These are phyloP conservation scores for Diabrotica virgifera DNA, from an alignment of 1,140 invertebrate species.

Conservation along the genomic window DNA sequence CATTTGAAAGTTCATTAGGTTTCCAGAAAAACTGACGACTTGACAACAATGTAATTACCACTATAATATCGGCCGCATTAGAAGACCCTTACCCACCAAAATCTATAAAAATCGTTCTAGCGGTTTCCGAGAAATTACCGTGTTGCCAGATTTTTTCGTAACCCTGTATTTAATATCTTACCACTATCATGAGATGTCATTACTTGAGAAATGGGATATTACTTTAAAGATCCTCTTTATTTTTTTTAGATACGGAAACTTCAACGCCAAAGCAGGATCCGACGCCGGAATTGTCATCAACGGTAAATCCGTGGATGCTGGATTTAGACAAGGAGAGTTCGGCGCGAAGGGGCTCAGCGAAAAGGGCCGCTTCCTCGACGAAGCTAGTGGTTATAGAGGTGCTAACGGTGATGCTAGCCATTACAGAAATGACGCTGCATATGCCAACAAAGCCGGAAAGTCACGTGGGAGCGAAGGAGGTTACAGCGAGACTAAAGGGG, in stretches of 20 bases:
- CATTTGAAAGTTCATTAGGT: too few relatives aligned
- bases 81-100: too few relatives aligned
- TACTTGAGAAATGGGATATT: background rate
- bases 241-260: conserved; percentile 6
- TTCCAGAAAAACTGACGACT: too few relatives aligned
- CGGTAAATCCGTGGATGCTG: background rate
- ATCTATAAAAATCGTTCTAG: too few relatives aligned
- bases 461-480: background rate
- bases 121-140: too few relatives aligned
- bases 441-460: conserved; percentile 9
- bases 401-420: background rate
- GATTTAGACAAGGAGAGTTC: conserved; percentile 1
- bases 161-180: background rate
- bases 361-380: conserved; percentile 6
- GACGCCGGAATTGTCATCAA: background rate
- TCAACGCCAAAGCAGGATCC: background rate
- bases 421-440: conserved; percentile 9
- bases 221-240: background rate
- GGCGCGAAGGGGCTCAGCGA: conserved; percentile 4
- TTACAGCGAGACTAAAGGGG: background rate
- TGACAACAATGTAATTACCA: background rate
- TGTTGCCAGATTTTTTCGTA: too few relatives aligned
- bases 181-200: background rate
- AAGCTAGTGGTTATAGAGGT: conserved; percentile 9
- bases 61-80: background rate